Percentiles rank a stretch among this genome's conserved stretches.
These are phyloP conservation scores for Chaetops frenatus DNA, from an alignment of 2,113 vertebrate genomes.

Conservation along the genomic window DNA sequence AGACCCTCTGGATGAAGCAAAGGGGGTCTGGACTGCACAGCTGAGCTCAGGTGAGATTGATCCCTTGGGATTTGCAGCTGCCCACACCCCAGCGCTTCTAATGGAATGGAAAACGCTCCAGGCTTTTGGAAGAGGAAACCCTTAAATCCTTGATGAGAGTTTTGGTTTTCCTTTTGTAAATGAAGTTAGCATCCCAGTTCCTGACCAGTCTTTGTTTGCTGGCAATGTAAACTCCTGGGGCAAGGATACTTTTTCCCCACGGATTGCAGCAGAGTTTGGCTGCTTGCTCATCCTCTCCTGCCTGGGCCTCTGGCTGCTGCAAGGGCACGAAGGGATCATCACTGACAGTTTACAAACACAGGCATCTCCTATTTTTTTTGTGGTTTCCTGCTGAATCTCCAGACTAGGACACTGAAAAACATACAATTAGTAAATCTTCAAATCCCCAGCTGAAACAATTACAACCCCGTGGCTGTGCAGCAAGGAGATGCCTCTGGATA, in stretches of 20 bases:
- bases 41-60: neutral
- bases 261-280: neutral
- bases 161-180: constrained; percentile 32
- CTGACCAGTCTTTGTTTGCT: constrained; percentile 24
- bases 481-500: neutral
- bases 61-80: neutral
- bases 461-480: neutral
- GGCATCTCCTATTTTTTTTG: constrained; percentile 16
- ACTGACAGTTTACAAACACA: constrained; percentile 45
- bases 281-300: neutral
- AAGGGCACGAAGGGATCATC: neutral
- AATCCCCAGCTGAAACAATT: constrained; percentile 38
- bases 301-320: neutral
- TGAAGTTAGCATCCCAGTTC: neutral
- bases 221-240: constrained; percentile 32
- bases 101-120: neutral
- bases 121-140: neutral
- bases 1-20: neutral
- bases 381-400: constrained; percentile 43
- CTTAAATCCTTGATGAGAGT: neutral
- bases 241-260: neutral
- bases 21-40: neutral
- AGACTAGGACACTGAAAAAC: constrained; percentile 9
- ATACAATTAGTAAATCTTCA: constrained; percentile 31
- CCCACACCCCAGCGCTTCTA: neutral